Base-by-base conservation (phyloP, 2,113 vertebrate genomes). In the Hystrix brachyura region DNA sequence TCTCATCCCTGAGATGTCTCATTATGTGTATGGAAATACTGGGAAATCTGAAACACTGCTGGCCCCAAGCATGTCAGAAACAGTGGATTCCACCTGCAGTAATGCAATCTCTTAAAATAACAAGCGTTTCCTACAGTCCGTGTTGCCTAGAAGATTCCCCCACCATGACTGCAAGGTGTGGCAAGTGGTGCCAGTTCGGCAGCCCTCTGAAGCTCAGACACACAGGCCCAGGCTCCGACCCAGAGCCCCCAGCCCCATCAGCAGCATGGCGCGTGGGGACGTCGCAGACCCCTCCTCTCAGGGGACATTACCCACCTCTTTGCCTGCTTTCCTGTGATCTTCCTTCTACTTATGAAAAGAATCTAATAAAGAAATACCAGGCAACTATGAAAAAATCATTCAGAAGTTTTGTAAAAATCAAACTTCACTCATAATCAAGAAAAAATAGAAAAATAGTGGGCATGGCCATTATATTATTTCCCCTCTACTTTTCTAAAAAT, bases 141-240 rank as follows among this genome's bases (percentile, higher is more conserved):
- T 0, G 46, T 38, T 60, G 43, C 48, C 53, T 38, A 48, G 38
- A 46, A 76, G 21, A 76, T 15, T 17, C 23, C 55, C 57, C 9
- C 11, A 38, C 38, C 38, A 7, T 0, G 18, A 81, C 79, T 25
- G 0, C 0, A 3, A 5, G 27, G 27, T 3, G 11, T 2, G 3
- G 5, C 2, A 0, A 15, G 10, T 59, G 5, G 1, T 1, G 34
- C 32, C 55, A 0, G 6, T 1, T 5, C 0, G 1, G 62, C 10
- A 7, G 10, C 34, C 25, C 55, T 55, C 6, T 3, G 3, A 43
- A 25, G 27, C 25, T 90, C 87, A 34, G 29, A 48, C 14, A 12
- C 48, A 9, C 55, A 18, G 90, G 0, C 72, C 59, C 65, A 25
- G 76, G 51, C 84, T 21, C 34, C 0, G 21, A 11, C 0, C 7